These are phyloP conservation scores for Leptatherina wallacei DNA, from an alignment of 2,797 vertebrate species.

Conservation along the genomic window DNA sequence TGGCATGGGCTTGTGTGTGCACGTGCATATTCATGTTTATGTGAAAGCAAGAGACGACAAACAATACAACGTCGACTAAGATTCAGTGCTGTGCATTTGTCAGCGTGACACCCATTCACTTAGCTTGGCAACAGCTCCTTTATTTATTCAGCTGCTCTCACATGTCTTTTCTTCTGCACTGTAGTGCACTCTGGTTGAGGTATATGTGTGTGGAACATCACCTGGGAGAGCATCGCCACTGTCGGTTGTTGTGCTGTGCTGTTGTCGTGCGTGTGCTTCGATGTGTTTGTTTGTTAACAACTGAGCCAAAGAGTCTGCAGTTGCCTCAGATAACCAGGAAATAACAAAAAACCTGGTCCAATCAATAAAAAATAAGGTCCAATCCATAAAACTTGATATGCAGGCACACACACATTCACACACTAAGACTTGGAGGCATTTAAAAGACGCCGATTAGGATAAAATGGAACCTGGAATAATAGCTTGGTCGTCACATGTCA, in stretches of 20 bases:
- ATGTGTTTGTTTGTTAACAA: not conserved
- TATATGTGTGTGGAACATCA: conserved; percentile 36
- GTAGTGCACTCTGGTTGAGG: conserved; percentile 26
- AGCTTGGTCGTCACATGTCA: not conserved
- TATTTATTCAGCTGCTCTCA: conserved; percentile 58
- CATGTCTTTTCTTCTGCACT: conserved; percentile 21
- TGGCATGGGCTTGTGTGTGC: conserved; percentile 43
- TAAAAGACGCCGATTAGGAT: conserved; percentile 14
- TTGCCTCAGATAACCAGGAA: conserved; percentile 31
- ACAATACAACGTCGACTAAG: conserved; percentile 71
- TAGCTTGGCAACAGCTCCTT: conserved; percentile 52
- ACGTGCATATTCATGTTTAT: conserved; percentile 46
- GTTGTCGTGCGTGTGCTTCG: not conserved
- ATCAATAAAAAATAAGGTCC: conserved; percentile 27
- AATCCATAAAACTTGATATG: conserved; percentile 38
- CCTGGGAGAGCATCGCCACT: conserved; percentile 34
- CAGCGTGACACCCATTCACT: conserved; percentile 75
- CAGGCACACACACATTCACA: not conserved
- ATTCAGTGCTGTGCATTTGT: conserved; percentile 73
- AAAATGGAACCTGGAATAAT: conserved; percentile 3
- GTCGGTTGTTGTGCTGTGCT: conserved; percentile 12
- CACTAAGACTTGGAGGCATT: not conserved
- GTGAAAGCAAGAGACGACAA: conserved; percentile 51
- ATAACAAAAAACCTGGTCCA: conserved; percentile 29
- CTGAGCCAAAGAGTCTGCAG: conserved; percentile 35